Conservation (phyloP, 2,113 vertebrate species). For the Dinomys branickii region DNA sequence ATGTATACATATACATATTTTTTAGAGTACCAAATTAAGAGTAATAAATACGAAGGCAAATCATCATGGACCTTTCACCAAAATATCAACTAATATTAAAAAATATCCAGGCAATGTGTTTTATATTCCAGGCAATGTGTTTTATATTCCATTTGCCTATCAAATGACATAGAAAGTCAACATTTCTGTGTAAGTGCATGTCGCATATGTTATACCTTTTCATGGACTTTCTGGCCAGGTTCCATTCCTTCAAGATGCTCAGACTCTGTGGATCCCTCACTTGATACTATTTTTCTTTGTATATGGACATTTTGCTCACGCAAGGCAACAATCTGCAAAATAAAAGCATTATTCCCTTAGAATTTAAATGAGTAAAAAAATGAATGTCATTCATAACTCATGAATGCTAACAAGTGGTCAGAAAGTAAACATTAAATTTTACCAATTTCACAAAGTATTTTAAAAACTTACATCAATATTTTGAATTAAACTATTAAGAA, state of each 20-base stretch:
- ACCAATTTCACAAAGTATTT: neutral
- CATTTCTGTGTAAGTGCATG: neutral
- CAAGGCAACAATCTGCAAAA: constrained; percentile 95
- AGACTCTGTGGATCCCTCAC: constrained; percentile 90
- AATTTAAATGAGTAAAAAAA: constrained; percentile 5
- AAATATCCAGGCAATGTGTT: neutral
- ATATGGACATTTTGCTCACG: constrained; percentile 98
- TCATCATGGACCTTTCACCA: neutral
- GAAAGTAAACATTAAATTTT: neutral
- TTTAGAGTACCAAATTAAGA: constrained; percentile 11
- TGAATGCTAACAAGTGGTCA: neutral
- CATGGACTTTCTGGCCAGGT: constrained; percentile 93
- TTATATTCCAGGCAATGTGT: neutral
- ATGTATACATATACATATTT: neutral
- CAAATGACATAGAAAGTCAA: neutral
- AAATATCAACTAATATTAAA: neutral
- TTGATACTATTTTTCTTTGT: constrained; percentile 96
- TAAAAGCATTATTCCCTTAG: constrained; percentile 64
- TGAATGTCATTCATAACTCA: neutral
- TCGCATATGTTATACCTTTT: constrained; percentile 89
- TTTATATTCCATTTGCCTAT: neutral
- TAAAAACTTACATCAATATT: neutral
- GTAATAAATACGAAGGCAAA: neutral
- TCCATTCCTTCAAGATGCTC: constrained; percentile 94
- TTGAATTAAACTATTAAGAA: neutral